A percentile compares a stretch with the other conserved stretches of the same genome.
Conservation (phyloP, 2,888 invertebrate genomes). For the Lochmaea capreae region DNA sequence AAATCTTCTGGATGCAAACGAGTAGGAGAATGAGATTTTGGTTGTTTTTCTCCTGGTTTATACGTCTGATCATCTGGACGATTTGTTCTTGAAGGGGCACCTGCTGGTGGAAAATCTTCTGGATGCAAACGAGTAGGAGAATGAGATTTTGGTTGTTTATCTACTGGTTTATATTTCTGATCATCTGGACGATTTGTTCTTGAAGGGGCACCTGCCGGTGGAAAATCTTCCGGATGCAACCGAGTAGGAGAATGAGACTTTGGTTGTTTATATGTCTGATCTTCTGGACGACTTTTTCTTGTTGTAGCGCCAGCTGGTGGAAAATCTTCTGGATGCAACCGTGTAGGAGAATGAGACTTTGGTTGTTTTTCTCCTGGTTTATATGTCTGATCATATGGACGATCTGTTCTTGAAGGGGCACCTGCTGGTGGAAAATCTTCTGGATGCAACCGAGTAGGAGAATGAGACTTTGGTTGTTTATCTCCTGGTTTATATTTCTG, state of each 20-base stretch:
- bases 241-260: slow-evolving; percentile 22
- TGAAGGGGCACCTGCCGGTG: neutral
- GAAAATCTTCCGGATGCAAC: slow-evolving; percentile 29
- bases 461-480: neutral
- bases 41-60: no score
- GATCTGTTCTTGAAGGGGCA: slow-evolving; percentile 26
- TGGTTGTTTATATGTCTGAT: neutral
- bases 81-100: no score
- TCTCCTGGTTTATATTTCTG: slow-evolving; percentile 2
- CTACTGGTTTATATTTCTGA: no score
- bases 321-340: slow-evolving; percentile 26
- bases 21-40: slow-evolving; percentile 12
- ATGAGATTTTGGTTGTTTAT: no score
- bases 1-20: neutral
- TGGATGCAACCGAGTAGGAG: slow-evolving; percentile 13
- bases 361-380: slow-evolving; percentile 6
- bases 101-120: no score
- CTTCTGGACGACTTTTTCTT: neutral
- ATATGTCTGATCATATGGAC: neutral
- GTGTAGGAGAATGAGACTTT: slow-evolving; percentile 22
- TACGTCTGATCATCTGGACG: no score
- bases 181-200: no score
- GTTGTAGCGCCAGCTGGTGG: slow-evolving; percentile 34
- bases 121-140: no score
- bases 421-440: slow-evolving; percentile 43